These are phyloP conservation scores for Ctena decussata DNA, from an alignment of 2,888 invertebrate species.

Conservation along the genomic window DNA sequence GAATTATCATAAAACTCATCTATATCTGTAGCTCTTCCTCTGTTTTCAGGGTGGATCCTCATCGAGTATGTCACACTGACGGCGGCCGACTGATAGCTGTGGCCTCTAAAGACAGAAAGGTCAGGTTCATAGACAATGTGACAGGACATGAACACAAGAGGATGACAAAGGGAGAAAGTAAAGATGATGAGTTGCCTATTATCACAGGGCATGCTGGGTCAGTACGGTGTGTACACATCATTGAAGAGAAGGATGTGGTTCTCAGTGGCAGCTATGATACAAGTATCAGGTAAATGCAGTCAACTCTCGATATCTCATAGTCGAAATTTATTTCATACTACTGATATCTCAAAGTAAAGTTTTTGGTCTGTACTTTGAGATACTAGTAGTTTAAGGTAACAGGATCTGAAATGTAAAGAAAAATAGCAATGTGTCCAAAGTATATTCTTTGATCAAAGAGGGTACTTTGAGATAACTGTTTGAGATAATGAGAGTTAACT, in stretches of 20 bases:
- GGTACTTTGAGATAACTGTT: too few species aligned
- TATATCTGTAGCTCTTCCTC: too few species aligned
- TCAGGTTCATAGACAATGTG: conserved; percentile 77
- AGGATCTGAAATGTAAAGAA: too few species aligned
- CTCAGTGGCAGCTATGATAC: conserved; percentile 87
- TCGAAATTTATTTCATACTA: too few species aligned
- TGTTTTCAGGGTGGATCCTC: conserved; percentile 82
- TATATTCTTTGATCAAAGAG: too few species aligned
- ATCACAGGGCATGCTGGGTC: conserved; percentile 86
- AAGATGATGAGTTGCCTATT: conserved; percentile 71
- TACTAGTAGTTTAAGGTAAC: too few species aligned
- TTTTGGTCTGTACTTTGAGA: too few species aligned
- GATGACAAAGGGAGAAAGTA: conserved; percentile 79
- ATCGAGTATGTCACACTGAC: conserved; percentile 85
- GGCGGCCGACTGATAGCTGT: conserved; percentile 83
- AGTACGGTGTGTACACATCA: conserved; percentile 83
- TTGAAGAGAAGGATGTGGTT: conserved; percentile 80
- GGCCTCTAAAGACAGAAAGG: conserved; percentile 85
- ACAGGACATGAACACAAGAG: conserved; percentile 68
- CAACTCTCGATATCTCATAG: too few species aligned
- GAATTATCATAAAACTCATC: too few species aligned
- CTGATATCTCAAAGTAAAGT: too few species aligned
- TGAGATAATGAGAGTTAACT: too few species aligned
- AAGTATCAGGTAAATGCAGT: conserved; percentile 85
- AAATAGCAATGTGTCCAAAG: too few species aligned